Conservation (phyloP, 2,113 vertebrate genomes). For the Canis aureus region DNA sequence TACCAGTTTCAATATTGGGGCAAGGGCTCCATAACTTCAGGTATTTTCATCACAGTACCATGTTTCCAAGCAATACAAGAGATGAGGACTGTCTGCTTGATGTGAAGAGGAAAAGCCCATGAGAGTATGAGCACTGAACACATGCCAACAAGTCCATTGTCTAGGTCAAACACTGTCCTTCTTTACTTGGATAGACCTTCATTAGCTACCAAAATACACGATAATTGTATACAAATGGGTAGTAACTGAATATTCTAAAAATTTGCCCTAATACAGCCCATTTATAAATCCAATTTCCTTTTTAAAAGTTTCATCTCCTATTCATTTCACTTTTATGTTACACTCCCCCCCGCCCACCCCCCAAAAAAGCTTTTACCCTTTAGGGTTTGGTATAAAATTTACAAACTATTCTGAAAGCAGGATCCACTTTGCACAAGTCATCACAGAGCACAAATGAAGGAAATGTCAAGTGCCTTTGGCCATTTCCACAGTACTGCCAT, state of each 20-base stretch:
- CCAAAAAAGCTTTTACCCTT: conserved; percentile 79
- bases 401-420: conserved; percentile 89
- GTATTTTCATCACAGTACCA: neutral
- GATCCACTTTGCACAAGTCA: conserved; percentile 89
- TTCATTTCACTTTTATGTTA: neutral
- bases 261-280: conserved; percentile 87
- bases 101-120: neutral
- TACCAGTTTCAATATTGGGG: neutral
- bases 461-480: conserved; percentile 83
- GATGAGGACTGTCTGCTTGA: neutral
- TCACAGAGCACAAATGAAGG: conserved; percentile 88
- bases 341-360: neutral
- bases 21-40: neutral
- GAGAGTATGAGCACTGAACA: neutral
- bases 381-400: conserved; percentile 85
- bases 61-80: conserved; percentile 34
- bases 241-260: conserved; percentile 88
- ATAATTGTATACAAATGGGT: conserved; percentile 87
- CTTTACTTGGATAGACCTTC: conserved; percentile 92
- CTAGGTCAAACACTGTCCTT: neutral
- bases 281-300: conserved; percentile 86
- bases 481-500: conserved; percentile 77
- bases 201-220: conserved; percentile 92
- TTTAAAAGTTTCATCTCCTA: conserved; percentile 72
- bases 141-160: neutral